Percentiles rank a stretch among this genome's conserved stretches.
Conservation (phyloP, 2,113 vertebrate species). For the Steatornis caripensis region DNA sequence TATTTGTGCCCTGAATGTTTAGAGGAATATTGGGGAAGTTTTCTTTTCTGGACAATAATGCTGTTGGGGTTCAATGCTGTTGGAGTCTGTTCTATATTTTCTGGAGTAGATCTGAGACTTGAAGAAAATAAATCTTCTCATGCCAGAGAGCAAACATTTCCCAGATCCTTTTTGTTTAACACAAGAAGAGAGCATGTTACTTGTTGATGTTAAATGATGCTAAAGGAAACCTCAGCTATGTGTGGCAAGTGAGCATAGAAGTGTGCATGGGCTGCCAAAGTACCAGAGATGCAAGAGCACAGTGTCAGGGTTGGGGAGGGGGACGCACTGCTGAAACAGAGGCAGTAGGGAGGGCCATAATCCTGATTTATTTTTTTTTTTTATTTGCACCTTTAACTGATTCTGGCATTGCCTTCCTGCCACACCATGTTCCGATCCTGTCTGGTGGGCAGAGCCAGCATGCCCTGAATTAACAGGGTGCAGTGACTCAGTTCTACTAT, state of each 20-base stretch:
- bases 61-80: conserved; percentile 13
- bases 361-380: conserved; percentile 36
- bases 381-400: conserved; percentile 46
- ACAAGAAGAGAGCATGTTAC: conserved; percentile 46
- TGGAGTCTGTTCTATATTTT: conserved; percentile 52
- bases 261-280: conserved; percentile 37
- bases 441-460: conserved; percentile 6
- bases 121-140: conserved; percentile 68
- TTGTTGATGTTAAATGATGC: conserved; percentile 38
- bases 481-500: neutral
- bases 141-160: conserved; percentile 56
- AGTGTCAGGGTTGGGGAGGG: neutral
- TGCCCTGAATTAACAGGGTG: neutral
- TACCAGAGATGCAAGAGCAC: conserved; percentile 21
- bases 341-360: neutral
- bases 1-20: conserved; percentile 33
- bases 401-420: conserved; percentile 21
- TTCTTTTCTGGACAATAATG: conserved; percentile 47
- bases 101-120: conserved; percentile 55
- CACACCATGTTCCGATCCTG: neutral
- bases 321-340: neutral
- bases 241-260: neutral
- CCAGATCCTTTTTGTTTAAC: conserved; percentile 54
- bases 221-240: conserved; percentile 24
- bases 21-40: conserved; percentile 25